These are phyloP conservation scores for Subacronicta megacephala DNA, from an alignment of 2,888 invertebrate species.

Conservation along the genomic window DNA sequence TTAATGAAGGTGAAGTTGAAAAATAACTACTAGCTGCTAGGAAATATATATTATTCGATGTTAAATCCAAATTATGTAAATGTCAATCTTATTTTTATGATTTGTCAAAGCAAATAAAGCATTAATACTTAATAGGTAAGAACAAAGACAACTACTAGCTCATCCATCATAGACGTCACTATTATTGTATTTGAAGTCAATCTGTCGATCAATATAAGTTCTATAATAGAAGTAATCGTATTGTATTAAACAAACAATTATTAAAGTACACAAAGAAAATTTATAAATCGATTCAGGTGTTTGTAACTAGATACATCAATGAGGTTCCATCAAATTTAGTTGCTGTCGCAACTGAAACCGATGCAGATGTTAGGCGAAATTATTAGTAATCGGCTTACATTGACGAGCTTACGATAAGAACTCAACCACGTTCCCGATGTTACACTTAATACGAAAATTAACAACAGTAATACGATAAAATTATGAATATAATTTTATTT, in stretches of 20 bases:
- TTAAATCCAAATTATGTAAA: no score
- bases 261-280: not conserved
- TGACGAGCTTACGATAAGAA: not conserved
- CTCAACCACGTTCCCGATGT: not conserved
- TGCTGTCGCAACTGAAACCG: not conserved
- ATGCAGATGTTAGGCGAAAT: not conserved
- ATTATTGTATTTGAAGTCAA: no score
- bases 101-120: no score
- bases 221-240: no score
- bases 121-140: no score
- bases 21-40: conserved; percentile 16
- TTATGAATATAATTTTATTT: not conserved
- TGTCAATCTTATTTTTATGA: no score
- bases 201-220: no score
- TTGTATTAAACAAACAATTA: no score
- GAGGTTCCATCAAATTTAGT: not conserved
- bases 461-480: conserved; percentile 16
- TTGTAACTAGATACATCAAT: not conserved
- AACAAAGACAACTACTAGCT: no score
- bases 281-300: conserved; percentile 4
- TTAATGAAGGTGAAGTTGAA: conserved; percentile 22
- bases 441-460: conserved; percentile 8
- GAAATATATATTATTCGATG: no score
- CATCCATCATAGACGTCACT: no score
- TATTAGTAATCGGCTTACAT: conserved; percentile 15